phyloP scores from a whole-genome alignment of 2,888 invertebrate genomes.

The Drosophila kanekoi region DNA sequence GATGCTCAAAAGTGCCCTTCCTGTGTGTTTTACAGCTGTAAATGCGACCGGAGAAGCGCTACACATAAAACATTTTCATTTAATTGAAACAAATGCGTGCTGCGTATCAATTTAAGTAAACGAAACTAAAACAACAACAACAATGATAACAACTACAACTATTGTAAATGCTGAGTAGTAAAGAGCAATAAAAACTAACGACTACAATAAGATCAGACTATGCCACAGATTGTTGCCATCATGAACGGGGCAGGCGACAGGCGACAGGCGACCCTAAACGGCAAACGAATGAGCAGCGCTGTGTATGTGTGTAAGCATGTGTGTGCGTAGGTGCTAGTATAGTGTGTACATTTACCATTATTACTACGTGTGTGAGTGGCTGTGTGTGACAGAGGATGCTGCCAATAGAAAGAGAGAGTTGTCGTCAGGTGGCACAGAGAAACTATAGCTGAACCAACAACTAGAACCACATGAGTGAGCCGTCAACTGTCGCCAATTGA shows the following conservation, averaged over 20 bases:
- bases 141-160: conserved; percentile 25
- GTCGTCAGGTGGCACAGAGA: conserved; percentile 49
- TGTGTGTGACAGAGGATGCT: conserved; percentile 25
- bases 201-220: conserved; percentile 59
- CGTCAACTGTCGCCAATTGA: conserved; percentile 67
- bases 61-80: conserved; percentile 77
- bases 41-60: conserved; percentile 35
- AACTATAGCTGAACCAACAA: conserved; percentile 42
- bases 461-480: conserved; percentile 38
- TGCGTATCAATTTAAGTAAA: conserved; percentile 77
- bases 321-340: conserved; percentile 14
- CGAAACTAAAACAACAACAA: conserved; percentile 33
- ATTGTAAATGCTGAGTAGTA: conserved; percentile 41
- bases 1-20: conserved; percentile 51
- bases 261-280: conserved; percentile 45
- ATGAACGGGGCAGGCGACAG: conserved; percentile 31
- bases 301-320: conserved; percentile 5
- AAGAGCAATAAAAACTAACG: conserved; percentile 67
- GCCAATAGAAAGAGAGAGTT: not conserved
- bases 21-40: conserved; percentile 55
- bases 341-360: conserved; percentile 38
- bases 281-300: conserved; percentile 41
- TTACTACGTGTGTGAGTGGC: conserved; percentile 23
- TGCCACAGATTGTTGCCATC: conserved; percentile 63
- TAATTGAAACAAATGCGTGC: conserved; percentile 81